phyloP scores from a whole-genome alignment of 2,113 vertebrate species.

The Indicator maculatus region DNA sequence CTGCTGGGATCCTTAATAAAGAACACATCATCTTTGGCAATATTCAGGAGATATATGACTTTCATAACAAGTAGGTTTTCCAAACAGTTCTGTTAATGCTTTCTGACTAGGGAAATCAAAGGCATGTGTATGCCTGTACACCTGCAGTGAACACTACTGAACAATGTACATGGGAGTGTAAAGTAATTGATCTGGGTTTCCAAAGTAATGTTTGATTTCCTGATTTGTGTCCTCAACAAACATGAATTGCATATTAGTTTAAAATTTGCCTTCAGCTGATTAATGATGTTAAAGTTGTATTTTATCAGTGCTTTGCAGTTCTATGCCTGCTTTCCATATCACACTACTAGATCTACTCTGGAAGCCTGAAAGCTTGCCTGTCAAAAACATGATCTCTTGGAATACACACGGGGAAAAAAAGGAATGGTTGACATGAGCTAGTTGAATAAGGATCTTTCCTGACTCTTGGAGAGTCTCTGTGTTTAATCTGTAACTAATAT shows the following conservation, averaged over 20 bases:
- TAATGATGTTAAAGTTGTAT: neutral
- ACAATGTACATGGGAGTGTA: neutral
- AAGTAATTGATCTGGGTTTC: neutral
- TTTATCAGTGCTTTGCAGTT: neutral
- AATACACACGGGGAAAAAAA: rapidly evolving
- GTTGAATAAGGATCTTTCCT: neutral
- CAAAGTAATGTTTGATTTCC: neutral
- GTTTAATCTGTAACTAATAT: neutral
- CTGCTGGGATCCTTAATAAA: slow-evolving; percentile 91
- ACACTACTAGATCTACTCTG: neutral
- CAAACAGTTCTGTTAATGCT: neutral
- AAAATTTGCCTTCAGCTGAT: neutral
- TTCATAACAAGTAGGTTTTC: slow-evolving; percentile 93
- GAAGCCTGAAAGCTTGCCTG: neutral
- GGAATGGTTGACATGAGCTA: neutral
- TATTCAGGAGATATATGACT: slow-evolving; percentile 98
- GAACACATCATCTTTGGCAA: slow-evolving; percentile 96
- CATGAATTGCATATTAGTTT: neutral
- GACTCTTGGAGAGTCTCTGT: neutral
- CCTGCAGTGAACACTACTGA: neutral
- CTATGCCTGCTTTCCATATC: neutral
- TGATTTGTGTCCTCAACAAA: neutral
- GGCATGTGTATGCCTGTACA: neutral
- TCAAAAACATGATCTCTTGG: neutral
- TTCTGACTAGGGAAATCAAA: neutral